phyloP scores from a whole-genome alignment of 2,888 invertebrate species.

The Rotaria sp. region DNA sequence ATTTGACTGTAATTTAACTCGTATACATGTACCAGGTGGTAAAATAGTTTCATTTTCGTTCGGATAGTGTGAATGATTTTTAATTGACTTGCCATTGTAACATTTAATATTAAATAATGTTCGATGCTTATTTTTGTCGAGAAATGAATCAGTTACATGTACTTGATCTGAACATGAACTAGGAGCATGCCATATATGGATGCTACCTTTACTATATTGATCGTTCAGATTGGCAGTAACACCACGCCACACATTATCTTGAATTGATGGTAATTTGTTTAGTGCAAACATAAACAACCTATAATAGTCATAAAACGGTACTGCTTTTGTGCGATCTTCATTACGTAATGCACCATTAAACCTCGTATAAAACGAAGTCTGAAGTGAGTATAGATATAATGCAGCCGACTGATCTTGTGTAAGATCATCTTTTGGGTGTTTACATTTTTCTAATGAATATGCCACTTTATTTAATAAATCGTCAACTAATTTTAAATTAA shows the following conservation, averaged over 20 bases:
- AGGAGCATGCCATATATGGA: neutral
- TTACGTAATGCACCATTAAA: neutral
- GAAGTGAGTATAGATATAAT: neutral
- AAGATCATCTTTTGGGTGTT: neutral
- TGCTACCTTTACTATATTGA: neutral
- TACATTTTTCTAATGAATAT: neutral
- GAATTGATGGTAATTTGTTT: neutral
- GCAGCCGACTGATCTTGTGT: neutral
- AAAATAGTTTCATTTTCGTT: neutral
- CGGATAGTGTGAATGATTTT: neutral
- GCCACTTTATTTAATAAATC: neutral
- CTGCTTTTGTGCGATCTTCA: neutral
- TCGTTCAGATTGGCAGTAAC: neutral
- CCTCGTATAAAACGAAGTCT: neutral
- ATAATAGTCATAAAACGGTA: neutral
- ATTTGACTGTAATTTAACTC: neutral
- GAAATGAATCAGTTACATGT: neutral
- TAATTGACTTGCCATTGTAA: neutral
- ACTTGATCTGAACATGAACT: neutral
- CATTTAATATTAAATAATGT: neutral
- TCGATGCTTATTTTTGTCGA: neutral
- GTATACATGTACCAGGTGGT: neutral
- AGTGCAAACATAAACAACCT: neutral
- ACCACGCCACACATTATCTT: neutral
- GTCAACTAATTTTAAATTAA: too few relatives aligned